Percentiles rank a stretch among this genome's conserved stretches.
phyloP scores from a whole-genome alignment of 1,140 invertebrate species.

The Pseudomyrmex concolor region DNA sequence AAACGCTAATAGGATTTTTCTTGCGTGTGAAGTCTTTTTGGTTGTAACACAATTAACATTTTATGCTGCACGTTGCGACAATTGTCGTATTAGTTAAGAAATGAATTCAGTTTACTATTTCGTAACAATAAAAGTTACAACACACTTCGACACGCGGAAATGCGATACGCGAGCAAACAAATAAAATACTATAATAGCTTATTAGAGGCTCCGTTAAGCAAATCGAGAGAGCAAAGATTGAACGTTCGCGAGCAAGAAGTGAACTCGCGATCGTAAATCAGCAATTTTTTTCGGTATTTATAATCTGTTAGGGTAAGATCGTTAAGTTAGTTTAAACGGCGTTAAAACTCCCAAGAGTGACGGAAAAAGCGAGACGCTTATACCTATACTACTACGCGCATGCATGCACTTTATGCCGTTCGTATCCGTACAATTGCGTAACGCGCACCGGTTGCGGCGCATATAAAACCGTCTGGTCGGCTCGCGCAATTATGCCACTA shows the following conservation, averaged over 20 bases:
- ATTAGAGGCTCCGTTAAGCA: not conserved
- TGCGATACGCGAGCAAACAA: not conserved
- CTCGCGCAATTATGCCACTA: conserved; percentile 45
- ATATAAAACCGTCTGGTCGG: conserved; percentile 5
- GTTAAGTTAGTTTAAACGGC: conserved; percentile 31
- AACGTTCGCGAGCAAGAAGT: not conserved
- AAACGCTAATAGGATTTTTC: not conserved
- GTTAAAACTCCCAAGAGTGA: conserved; percentile 12
- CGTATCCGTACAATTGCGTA: conserved; percentile 38
- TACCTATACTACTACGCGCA: not conserved
- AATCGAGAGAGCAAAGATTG: conserved; percentile 3
- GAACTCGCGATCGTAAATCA: conserved; percentile 30
- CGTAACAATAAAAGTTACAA: not conserved
- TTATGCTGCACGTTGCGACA: too few species aligned
- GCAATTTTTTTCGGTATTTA: conserved; percentile 49
- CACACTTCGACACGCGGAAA: not conserved
- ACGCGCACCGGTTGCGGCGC: conserved; percentile 15
- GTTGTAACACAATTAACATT: conserved; percentile 16
- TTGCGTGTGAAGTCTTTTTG: not conserved
- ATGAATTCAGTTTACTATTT: not conserved
- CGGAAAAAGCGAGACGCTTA: not conserved
- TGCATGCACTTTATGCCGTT: not conserved
- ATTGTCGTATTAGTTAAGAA: too few species aligned
- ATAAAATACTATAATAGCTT: not conserved
- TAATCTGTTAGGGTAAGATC: conserved; percentile 43